These are phyloP conservation scores for Diachasmimorpha longicaudata DNA, from an alignment of 1,140 invertebrate genomes.

Conservation along the genomic window DNA sequence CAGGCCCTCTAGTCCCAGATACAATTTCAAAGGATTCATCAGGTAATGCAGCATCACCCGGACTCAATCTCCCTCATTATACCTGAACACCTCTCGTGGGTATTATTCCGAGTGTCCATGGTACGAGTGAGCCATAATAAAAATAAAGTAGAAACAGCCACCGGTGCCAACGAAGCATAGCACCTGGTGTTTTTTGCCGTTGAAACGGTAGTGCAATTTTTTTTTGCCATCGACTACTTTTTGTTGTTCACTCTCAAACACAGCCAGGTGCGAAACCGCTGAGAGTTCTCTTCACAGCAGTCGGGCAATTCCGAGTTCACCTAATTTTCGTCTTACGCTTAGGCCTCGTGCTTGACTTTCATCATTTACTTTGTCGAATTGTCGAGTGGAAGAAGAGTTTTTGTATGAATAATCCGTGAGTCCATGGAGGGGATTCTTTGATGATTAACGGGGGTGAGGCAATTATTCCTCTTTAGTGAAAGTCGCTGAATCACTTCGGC, in stretches of 20 bases:
- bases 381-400: not conserved
- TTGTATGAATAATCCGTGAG: not conserved
- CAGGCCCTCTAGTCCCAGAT: too few relatives aligned
- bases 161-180: not conserved
- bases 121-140: too few relatives aligned
- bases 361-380: not conserved
- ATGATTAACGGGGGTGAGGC: too few relatives aligned
- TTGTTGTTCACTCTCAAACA: not conserved
- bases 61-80: not conserved
- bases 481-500: too few relatives aligned
- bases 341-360: not conserved
- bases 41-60: too few relatives aligned
- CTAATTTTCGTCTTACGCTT: not conserved
- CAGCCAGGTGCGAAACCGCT: not conserved
- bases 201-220: not conserved
- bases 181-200: not conserved
- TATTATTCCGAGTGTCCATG: too few relatives aligned
- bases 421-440: not conserved
- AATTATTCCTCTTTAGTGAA: too few relatives aligned
- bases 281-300: not conserved
- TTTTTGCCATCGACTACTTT: not conserved
- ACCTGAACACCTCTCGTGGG: not conserved
- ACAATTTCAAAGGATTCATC: too few relatives aligned
- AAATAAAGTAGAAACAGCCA: not conserved
- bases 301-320: slow-evolving; percentile 3